These are phyloP conservation scores for Entomyzon cyanotis DNA, from an alignment of 2,113 vertebrate species.

Conservation along the genomic window DNA sequence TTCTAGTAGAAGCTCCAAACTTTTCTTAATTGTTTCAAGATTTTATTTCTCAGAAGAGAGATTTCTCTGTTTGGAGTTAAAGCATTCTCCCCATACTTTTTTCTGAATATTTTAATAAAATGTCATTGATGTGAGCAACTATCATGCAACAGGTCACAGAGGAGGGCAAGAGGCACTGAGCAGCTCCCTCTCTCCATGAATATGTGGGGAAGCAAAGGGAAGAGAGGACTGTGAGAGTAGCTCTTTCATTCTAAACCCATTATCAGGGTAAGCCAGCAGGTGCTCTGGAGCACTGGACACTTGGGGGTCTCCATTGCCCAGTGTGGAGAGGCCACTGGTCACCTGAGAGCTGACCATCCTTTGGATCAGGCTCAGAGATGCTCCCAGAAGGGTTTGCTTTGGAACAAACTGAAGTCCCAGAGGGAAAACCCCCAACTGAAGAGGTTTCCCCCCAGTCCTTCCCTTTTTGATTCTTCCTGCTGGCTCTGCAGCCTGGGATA, in stretches of 20 bases:
- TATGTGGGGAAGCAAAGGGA: not conserved
- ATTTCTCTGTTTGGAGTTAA: not conserved
- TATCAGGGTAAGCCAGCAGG: not conserved
- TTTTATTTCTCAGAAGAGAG: not conserved
- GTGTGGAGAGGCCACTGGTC: not conserved
- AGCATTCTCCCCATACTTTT: not conserved
- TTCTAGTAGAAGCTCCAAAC: not conserved
- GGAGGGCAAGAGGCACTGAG: fast-evolving
- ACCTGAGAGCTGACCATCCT: not conserved
- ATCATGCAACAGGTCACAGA: not conserved
- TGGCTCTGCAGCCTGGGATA: not conserved
- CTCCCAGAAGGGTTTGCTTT: not conserved
- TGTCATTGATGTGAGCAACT: not conserved
- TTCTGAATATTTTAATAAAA: not conserved
- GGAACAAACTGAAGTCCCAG: not conserved
- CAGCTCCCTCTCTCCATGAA: not conserved
- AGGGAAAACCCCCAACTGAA: not conserved
- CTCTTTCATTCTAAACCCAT: not conserved
- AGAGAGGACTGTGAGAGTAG: not conserved
- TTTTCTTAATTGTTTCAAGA: not conserved
- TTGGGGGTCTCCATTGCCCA: not conserved
- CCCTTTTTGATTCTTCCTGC: not conserved
- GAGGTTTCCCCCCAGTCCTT: not conserved
- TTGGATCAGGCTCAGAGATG: not conserved
- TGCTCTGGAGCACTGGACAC: fast-evolving